A percentile compares a stretch with the other conserved stretches of the same genome.
phyloP scores from a whole-genome alignment of 2,113 vertebrate genomes.

The Heloderma charlesbogerti region DNA sequence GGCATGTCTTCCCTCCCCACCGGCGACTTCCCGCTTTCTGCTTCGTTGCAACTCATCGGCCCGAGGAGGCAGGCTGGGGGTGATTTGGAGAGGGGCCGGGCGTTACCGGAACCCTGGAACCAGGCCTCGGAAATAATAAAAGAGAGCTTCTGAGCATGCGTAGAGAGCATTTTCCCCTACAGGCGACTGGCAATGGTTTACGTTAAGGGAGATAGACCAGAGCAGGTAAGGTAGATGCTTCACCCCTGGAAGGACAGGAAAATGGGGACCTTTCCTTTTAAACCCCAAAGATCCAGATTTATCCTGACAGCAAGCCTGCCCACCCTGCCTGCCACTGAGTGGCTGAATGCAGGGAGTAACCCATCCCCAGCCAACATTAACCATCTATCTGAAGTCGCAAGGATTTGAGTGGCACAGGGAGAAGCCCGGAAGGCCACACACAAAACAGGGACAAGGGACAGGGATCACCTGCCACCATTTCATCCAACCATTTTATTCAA shows the following conservation, averaged over 20 bases:
- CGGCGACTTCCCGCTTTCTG: neutral
- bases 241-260: too few relatives aligned
- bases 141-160: conserved; percentile 5
- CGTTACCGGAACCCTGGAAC: neutral
- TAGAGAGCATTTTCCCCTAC: neutral
- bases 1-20: neutral
- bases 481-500: neutral
- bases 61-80: neutral
- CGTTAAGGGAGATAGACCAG: neutral
- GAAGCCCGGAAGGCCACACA: neutral
- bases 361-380: neutral
- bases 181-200: neutral
- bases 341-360: too few relatives aligned
- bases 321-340: too few relatives aligned
- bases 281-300: too few relatives aligned
- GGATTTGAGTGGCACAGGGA: neutral
- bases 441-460: neutral
- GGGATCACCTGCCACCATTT: too few relatives aligned
- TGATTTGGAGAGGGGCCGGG: neutral
- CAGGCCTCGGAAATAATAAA: neutral
- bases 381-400: neutral
- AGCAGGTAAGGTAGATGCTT: too few relatives aligned
- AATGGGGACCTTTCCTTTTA: too few relatives aligned
- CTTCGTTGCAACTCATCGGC: neutral
- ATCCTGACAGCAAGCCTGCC: too few relatives aligned